phyloP scores from a whole-genome alignment of 2,888 invertebrate species.

The Cylindroiulus punctatus region DNA sequence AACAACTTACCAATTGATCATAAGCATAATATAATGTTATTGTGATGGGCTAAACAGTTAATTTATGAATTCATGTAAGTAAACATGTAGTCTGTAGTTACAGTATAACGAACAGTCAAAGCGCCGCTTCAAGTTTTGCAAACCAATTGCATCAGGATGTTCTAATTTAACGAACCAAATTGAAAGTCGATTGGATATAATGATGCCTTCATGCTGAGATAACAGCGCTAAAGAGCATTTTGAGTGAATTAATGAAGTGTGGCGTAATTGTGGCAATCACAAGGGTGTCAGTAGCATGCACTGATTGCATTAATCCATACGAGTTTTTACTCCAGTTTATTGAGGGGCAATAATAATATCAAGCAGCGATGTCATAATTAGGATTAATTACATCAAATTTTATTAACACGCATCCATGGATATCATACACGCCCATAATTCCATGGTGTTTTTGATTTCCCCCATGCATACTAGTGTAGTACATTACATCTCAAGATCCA shows the following conservation, averaged over 20 bases:
- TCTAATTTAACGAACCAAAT: neutral
- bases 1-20: too few species aligned
- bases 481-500: too few species aligned
- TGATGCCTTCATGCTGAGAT: neutral
- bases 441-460: too few species aligned
- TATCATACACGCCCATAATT: neutral
- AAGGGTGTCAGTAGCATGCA: neutral
- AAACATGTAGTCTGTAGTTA: too few species aligned
- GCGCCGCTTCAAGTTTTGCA: neutral
- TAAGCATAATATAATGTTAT: too few species aligned
- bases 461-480: too few species aligned
- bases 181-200: slow-evolving; percentile 14
- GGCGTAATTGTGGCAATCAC: neutral
- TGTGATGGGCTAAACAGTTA: too few species aligned
- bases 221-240: neutral
- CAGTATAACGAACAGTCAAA: too few species aligned
- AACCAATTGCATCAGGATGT: neutral
- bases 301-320: neutral
- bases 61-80: too few species aligned
- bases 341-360: neutral
- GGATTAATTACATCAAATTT: neutral
- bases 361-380: neutral
- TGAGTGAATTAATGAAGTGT: neutral
- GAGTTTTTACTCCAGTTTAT: neutral
- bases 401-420: neutral